A percentile compares a stretch with the other conserved stretches of the same genome.
phyloP scores from a whole-genome alignment of 2,888 invertebrate genomes.

The Tolmerus cingulatus region DNA sequence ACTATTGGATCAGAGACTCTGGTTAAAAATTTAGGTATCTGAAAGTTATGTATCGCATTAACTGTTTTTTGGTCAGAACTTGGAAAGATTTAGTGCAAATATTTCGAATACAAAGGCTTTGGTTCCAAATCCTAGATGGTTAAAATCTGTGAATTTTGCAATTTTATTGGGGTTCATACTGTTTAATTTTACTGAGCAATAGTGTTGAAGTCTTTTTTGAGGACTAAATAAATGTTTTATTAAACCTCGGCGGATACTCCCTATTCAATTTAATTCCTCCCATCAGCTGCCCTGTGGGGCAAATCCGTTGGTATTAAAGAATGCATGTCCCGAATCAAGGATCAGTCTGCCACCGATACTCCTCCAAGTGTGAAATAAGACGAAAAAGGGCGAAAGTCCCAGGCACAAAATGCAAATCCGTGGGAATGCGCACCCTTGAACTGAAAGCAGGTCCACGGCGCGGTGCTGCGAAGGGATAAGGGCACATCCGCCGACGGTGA shows the following conservation, averaged over 20 bases:
- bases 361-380: slow-evolving; percentile 1
- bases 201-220: background rate
- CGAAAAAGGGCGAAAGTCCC: slow-evolving; percentile 1
- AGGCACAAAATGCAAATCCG: slow-evolving; percentile 21
- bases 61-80: too few relatives aligned
- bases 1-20: too few relatives aligned
- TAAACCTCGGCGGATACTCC: background rate
- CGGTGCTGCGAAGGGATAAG: background rate
- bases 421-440: slow-evolving; percentile 23
- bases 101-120: too few relatives aligned
- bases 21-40: too few relatives aligned
- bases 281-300: background rate
- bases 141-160: too few relatives aligned
- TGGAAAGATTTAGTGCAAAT: too few relatives aligned
- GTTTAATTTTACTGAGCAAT: background rate
- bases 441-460: background rate
- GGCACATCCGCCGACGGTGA: background rate
- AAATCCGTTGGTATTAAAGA: background rate
- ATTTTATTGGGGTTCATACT: too few relatives aligned
- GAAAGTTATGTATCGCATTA: too few relatives aligned
- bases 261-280: background rate
- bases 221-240: background rate
- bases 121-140: too few relatives aligned
- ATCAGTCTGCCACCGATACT: background rate
- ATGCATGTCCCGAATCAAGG: background rate